Base-by-base conservation (phyloP, 2,113 vertebrate genomes). In the Vicugna pacos region DNA sequence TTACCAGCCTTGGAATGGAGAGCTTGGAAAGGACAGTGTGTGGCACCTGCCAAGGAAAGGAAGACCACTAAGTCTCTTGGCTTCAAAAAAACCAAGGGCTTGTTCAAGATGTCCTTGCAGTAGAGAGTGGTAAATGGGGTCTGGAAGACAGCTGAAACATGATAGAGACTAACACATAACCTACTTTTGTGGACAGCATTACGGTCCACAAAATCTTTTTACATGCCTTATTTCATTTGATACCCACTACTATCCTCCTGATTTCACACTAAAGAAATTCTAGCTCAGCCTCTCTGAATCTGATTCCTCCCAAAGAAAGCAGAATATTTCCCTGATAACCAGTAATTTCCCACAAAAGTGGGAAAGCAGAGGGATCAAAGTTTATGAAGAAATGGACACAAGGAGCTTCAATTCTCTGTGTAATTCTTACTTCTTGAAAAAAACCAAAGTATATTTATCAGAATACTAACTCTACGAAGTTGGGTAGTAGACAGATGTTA, bases 361-460 rank as follows among this genome's bases (percentile, higher is more conserved):
- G 19, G 5, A 93, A 80, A 89, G 17, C 60, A 64, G 35, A 88
- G 32, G 54, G 35, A 70, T 80, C 58, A 64, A 48, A 72, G 32
- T 67, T 79, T 73, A 92, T 92, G 52, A 67, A 60, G 56, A 94
- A 94, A 54, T 52, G 42, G 30, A 76, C 52, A 60, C 30, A 92
- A 48, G 35, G 17, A 89, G 19, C 30, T 48, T 89, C n/a, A n/a
- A 83, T 38, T 91, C 69, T 65, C 80, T 56, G 24, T 69, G 72
- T 77, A 48, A 65, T 90, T 80, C 35, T 84, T 20, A 72, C 69
- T 89, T 91, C 67, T 84, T 82, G 1, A 10, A n/a, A 65, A 81
- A n/a, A 38, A 8, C 48, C 50, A 48, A 65, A 69, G 11, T 19
- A 46, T 69, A 58, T 69, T 24, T 69, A 76, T 58, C 26, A 90